Conservation (phyloP, 2,888 invertebrate species). For the Neoascia interrupta region DNA sequence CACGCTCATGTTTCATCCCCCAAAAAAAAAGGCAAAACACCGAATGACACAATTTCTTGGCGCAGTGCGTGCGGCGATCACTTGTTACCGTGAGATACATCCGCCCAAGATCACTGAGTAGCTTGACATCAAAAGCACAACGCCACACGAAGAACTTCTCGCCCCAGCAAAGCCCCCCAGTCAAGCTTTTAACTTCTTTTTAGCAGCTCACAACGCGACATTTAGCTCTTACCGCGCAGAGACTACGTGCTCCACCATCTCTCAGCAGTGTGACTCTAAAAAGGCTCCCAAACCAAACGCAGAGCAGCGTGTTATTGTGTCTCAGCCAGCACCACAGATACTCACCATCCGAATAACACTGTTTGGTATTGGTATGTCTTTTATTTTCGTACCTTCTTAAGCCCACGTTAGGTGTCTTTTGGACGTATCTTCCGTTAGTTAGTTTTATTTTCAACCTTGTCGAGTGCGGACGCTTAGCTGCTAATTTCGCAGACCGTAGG, state of each 20-base stretch:
- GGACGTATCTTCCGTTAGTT: constrained; percentile 70
- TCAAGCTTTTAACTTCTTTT: constrained; percentile 40
- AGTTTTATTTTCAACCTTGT: constrained; percentile 71
- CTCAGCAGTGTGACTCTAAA: constrained; percentile 37
- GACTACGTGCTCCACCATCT: constrained; percentile 25
- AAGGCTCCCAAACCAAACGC: constrained; percentile 17
- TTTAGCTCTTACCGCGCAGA: background rate
- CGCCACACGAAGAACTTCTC: constrained; percentile 9
- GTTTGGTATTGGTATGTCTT: constrained; percentile 18
- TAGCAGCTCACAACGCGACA: background rate
- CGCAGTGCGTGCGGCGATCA: constrained; percentile 26
- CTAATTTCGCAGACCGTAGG: constrained; percentile 63
- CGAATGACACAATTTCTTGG: constrained; percentile 45
- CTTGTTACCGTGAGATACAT: constrained; percentile 44
- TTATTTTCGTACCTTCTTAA: constrained; percentile 35
- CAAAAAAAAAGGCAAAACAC: constrained; percentile 6
- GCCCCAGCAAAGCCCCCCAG: constrained; percentile 31
- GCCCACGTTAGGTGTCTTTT: constrained; percentile 66
- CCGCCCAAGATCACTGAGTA: constrained; percentile 21
- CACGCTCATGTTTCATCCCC: constrained; percentile 29
- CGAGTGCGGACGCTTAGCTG: constrained; percentile 70
- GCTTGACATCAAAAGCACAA: constrained; percentile 42
- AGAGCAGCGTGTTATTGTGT: constrained; percentile 20
- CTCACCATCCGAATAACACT: constrained; percentile 35
- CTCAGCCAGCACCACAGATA: constrained; percentile 40